Conservation (phyloP, 92 coral and sea anemone species). For the Paragorgia papillata region DNA sequence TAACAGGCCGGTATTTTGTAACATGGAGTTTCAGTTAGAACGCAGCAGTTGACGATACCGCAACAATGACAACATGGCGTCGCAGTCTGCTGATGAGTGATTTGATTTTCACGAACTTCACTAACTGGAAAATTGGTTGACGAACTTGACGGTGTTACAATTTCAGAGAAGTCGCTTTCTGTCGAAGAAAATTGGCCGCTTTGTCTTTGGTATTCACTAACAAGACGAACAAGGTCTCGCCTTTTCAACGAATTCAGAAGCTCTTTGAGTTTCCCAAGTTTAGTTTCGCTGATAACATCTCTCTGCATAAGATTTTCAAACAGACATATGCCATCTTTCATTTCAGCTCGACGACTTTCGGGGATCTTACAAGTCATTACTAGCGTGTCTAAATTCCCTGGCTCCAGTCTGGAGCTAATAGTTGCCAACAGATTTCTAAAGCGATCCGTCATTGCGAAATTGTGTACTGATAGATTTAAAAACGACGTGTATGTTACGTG, state of each 20-base stretch:
- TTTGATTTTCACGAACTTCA: neutral
- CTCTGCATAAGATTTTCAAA: conserved; percentile 20
- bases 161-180: neutral
- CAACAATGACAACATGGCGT: no score
- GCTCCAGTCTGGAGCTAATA: neutral
- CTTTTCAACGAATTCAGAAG: conserved; percentile 18
- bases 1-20: neutral
- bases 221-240: conserved; percentile 24
- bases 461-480: no score
- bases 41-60: neutral
- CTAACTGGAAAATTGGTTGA: neutral
- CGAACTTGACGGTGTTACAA: neutral
- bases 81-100: no score
- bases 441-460: conserved; percentile 1
- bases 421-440: conserved; percentile 2
- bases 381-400: neutral
- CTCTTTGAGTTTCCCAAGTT: conserved; percentile 1
- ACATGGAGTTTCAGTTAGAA: neutral
- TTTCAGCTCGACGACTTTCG: neutral
- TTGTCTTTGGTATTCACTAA: neutral
- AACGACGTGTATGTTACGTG: no score
- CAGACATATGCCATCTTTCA: conserved; percentile 21
- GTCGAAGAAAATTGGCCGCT: neutral
- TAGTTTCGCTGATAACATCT: conserved; percentile 13
- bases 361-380: conserved; percentile 4